Base-by-base conservation (phyloP, 2,888 invertebrate species). In the Dyspetes luteomarginatus region DNA sequence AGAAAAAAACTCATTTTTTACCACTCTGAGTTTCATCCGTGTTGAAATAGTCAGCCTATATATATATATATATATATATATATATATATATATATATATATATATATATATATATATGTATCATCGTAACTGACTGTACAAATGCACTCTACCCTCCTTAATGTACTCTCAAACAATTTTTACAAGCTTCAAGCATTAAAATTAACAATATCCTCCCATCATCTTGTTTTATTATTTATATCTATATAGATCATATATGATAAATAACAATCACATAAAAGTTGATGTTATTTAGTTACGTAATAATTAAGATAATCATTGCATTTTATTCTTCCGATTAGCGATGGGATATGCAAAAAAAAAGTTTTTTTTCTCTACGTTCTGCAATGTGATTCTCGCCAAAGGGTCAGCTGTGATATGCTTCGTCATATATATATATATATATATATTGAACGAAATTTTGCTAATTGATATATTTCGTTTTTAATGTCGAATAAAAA, bases 231-330 rank as follows among this genome's bases (percentile, higher is more conserved):
- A 17, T 48, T 17, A 5, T 3, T 17, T 12, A 17, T 48, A 17
- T 48, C 3, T 48, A 48, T 48, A 15, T 48, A 48, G 5, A 15
- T 17, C 3, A 48, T 48, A 5, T 17, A 48, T 17, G 17, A 17
- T 48, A 48, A 48, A 48, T 48, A n/a, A 48, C 19, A 17, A 4
- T n/a, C 17, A 48, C 15, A 48, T 48, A 48, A 48, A 48, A 48
- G 48, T 48, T 15, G 48, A 5, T 17, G n/a, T 7, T 48, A 17
- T 15, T 48, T 48, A 48, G 48, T 17, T 15, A 48, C 17, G 5
- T n/a, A 48, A 48, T 48, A 17, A 48, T 48, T 15, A 48, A 5
- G 48, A 17, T 48, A 48, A 48, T 48, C 17, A 48, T 48, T 48
- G 48, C 48, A 48, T 48, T 48, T 17, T 48, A 17, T 48, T 48